These are phyloP conservation scores for Noctua janthina DNA, from an alignment of 2,888 invertebrate genomes.

Conservation along the genomic window DNA sequence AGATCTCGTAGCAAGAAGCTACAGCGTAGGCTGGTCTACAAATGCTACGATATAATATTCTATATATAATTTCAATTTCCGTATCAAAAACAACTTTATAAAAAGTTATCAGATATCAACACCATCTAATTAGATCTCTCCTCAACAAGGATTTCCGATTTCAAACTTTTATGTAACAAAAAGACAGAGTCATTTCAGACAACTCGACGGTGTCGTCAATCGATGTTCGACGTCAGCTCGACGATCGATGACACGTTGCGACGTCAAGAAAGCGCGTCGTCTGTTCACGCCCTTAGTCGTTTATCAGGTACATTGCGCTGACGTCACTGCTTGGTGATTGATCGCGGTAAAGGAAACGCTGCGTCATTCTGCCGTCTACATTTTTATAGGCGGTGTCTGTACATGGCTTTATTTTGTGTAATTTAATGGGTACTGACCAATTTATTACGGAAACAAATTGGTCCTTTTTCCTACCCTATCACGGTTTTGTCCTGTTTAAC, in stretches of 20 bases:
- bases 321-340: conserved; percentile 62
- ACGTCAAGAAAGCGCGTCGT: conserved; percentile 37
- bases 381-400: conserved; percentile 22
- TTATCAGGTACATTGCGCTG: conserved; percentile 52
- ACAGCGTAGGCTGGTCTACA: conserved; percentile 24
- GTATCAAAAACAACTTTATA: conserved; percentile 6
- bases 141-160: conserved; percentile 6
- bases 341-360: conserved; percentile 53
- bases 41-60: neutral
- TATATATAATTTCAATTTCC: conserved; percentile 1
- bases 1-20: conserved; percentile 14
- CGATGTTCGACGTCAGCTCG: conserved; percentile 31
- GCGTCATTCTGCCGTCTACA: conserved; percentile 44
- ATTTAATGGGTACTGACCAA: neutral
- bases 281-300: conserved; percentile 44
- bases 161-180: conserved; percentile 6
- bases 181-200: conserved; percentile 12
- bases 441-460: neutral
- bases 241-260: conserved; percentile 28
- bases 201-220: conserved; percentile 16
- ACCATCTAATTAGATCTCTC: conserved; percentile 14
- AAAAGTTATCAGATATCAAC: conserved; percentile 11
- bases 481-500: no score
- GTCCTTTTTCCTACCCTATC: no score
- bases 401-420: conserved; percentile 6